A percentile compares a stretch with the other conserved stretches of the same genome.
These are phyloP conservation scores for Agelas oroides DNA, from an alignment of 37 sponge, comb jelly and placozoan genomes.

Conservation along the genomic window DNA sequence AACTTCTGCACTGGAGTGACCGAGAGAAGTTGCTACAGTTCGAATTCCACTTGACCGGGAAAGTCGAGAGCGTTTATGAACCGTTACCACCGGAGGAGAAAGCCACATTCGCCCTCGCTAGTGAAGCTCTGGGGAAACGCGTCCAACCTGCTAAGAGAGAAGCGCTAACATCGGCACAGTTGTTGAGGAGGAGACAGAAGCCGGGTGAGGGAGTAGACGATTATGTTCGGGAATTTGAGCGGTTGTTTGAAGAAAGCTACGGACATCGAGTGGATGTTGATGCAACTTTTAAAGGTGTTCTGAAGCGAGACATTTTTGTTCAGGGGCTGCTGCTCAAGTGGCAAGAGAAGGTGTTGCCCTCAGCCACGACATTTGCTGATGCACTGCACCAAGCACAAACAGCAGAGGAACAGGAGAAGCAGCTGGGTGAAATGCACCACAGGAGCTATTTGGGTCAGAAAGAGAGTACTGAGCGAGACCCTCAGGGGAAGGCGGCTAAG, in stretches of 20 bases:
- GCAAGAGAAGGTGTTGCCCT: constrained; percentile 45
- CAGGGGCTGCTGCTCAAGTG: constrained; percentile 41
- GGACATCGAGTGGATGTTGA: constrained; percentile 33
- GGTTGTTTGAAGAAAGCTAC: constrained; percentile 43
- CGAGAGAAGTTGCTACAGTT: constrained; percentile 42
- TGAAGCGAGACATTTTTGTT: constrained; percentile 42
- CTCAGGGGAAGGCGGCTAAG: too few species aligned
- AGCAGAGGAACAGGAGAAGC: constrained; percentile 43
- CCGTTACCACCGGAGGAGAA: constrained; percentile 4
- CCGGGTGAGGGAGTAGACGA: constrained; percentile 7
- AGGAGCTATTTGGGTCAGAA: too few species aligned
- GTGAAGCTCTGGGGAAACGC: constrained; percentile 10
- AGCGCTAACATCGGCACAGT: constrained; percentile 21
- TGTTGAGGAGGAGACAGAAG: constrained; percentile 25
- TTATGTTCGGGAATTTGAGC: constrained; percentile 25
- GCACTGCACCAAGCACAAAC: constrained; percentile 34
- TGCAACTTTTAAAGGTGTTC: not conserved
- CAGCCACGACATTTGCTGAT: constrained; percentile 31
- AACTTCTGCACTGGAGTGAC: constrained; percentile 27
- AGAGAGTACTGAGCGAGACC: too few species aligned
- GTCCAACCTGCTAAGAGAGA: constrained; percentile 23
- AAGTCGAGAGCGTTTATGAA: constrained; percentile 30
- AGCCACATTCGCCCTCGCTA: not conserved
- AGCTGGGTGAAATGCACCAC: constrained; percentile 16
- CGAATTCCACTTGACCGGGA: constrained; percentile 31